Conservation (phyloP, 2,113 vertebrate species). For the Rhinogobius similis region DNA sequence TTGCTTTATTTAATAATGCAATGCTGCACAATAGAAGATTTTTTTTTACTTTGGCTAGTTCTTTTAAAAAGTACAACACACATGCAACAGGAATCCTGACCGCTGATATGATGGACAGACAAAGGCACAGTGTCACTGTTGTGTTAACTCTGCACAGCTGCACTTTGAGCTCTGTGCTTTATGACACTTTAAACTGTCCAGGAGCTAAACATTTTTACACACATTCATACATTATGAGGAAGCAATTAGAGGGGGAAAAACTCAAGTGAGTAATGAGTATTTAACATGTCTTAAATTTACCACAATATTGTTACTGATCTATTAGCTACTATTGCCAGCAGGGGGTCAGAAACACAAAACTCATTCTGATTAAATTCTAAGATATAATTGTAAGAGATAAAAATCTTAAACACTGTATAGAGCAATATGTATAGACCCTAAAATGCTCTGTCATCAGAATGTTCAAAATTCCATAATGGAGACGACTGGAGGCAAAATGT, state of each 20-base stretch:
- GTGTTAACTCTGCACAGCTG: slow-evolving; percentile 14
- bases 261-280: neutral
- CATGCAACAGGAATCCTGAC: neutral
- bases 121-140: neutral
- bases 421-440: no score
- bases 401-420: no score
- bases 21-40: no score
- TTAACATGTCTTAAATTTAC: neutral
- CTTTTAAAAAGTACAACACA: neutral
- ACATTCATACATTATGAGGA: neutral
- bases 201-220: neutral
- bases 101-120: neutral
- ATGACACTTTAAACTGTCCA: neutral
- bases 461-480: no score
- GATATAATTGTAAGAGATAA: no score
- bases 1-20: no score
- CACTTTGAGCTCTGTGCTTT: no score
- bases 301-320: neutral
- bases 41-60: neutral
- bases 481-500: no score
- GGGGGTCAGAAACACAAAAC: no score
- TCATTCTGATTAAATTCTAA: no score
- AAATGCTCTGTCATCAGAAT: no score
- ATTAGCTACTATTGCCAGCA: no score
- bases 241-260: neutral